Evolutionary conservation across 2,888 invertebrate species (phyloP).

Genomic region (Euzophera pinguis): DNA sequence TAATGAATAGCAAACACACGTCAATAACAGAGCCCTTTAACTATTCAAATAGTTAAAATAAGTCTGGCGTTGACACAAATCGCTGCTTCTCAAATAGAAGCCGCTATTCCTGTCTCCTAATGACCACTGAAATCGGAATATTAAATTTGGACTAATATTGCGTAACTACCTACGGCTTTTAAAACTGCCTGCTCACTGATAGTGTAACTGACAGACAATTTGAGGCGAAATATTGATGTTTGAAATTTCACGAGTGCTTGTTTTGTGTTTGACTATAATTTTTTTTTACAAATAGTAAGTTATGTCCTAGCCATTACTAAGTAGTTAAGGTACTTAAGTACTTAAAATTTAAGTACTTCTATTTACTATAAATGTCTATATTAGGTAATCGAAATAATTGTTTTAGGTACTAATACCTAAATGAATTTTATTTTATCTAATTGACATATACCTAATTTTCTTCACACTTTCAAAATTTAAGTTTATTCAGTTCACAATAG

Average conservation of each 20-base stretch:
- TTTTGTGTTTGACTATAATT: neutral
- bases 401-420: no score
- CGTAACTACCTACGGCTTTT: slow-evolving; percentile 36
- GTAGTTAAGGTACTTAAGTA: no score
- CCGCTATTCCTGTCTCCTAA: slow-evolving; percentile 67
- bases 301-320: no score
- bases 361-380: no score
- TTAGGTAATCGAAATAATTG: no score
- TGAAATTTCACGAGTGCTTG: neutral
- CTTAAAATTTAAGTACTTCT: no score
- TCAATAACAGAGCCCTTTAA: slow-evolving; percentile 30
- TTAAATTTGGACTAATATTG: slow-evolving; percentile 52
- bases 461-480: no score
- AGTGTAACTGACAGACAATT: slow-evolving; percentile 12
- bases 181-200: slow-evolving; percentile 15
- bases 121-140: slow-evolving; percentile 58
- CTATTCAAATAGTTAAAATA: slow-evolving; percentile 51
- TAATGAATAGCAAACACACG: slow-evolving; percentile 3
- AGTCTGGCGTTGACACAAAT: slow-evolving; percentile 70
- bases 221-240: no score
- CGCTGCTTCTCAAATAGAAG: slow-evolving; percentile 56
- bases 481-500: no score
- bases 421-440: no score
- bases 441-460: no score
- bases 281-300: no score